These are phyloP conservation scores for Hemicentrotus pulcherrimus DNA, from an alignment of 35 echinoderm and acorn worm species.

Conservation along the genomic window DNA sequence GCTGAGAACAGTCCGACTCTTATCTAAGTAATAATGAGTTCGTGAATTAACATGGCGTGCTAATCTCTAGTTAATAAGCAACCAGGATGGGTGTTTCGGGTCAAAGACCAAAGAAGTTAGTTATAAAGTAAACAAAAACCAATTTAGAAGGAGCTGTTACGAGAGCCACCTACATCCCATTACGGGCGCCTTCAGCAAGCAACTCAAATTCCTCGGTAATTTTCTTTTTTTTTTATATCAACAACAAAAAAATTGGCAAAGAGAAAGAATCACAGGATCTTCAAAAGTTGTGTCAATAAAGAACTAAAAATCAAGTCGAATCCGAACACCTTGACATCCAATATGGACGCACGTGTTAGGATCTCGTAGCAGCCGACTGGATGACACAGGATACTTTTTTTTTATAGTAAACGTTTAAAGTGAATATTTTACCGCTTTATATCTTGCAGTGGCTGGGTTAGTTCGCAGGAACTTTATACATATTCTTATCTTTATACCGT, in stretches of 20 bases:
- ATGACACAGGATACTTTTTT: no score
- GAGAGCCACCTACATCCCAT: not conserved
- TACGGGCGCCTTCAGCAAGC: not conserved
- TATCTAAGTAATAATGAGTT: not conserved
- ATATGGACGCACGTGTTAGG: not conserved
- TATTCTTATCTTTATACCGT: not conserved
- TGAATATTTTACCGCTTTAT: no score
- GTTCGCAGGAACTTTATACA: not conserved
- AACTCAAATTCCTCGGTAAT: not conserved
- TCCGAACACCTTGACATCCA: not conserved
- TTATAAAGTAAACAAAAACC: not conserved
- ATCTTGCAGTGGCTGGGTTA: not conserved
- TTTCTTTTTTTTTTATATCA: no score
- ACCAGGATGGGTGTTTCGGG: not conserved
- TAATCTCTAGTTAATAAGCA: not conserved
- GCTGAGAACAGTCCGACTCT: not conserved
- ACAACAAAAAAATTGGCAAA: not conserved
- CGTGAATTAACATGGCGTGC: not conserved
- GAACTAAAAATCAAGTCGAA: not conserved
- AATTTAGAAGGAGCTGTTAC: not conserved
- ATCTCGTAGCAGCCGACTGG: not conserved
- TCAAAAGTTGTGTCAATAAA: not conserved
- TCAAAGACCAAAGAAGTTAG: slow-evolving; percentile 2
- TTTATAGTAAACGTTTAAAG: no score
- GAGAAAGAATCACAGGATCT: not conserved